These are phyloP conservation scores for Macroteleia sp. DNA, from an alignment of 2,888 invertebrate genomes.

Conservation along the genomic window DNA sequence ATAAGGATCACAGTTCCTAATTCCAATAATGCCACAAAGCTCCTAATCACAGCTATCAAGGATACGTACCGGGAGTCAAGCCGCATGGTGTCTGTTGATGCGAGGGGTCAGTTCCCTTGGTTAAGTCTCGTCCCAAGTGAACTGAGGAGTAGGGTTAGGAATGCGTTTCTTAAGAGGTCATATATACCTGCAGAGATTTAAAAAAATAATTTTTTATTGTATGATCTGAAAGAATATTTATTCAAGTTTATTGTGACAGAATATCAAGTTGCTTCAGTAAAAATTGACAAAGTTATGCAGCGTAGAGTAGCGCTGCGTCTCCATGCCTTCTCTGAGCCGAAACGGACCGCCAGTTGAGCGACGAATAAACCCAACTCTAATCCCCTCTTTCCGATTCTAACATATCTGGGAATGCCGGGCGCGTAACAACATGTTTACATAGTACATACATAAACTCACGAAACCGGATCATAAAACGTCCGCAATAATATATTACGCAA, in stretches of 20 bases:
- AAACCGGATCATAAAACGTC: too few species aligned
- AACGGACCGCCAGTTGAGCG: slow-evolving; percentile 25
- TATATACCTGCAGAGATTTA: slow-evolving; percentile 56
- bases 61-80: too few species aligned
- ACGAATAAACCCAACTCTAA: slow-evolving; percentile 6
- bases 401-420: slow-evolving; percentile 2
- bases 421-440: not conserved
- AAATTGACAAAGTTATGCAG: slow-evolving; percentile 6
- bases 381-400: not conserved
- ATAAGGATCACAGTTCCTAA: too few species aligned
- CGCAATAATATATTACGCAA: too few species aligned
- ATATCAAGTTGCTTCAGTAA: slow-evolving; percentile 49
- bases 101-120: too few species aligned
- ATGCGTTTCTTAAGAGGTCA: slow-evolving; percentile 31
- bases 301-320: slow-evolving; percentile 2
- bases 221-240: slow-evolving; percentile 76
- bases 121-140: too few species aligned
- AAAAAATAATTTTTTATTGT: slow-evolving; percentile 74
- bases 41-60: too few species aligned
- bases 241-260: slow-evolving; percentile 79
- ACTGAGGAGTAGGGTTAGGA: too few species aligned
- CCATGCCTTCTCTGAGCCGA: slow-evolving; percentile 21
- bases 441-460: slow-evolving; percentile 1
- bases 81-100: too few species aligned
- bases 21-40: too few species aligned